Evolutionary conservation across 2,113 vertebrate species (phyloP).

Genomic region (Pterocles burchelli): DNA sequence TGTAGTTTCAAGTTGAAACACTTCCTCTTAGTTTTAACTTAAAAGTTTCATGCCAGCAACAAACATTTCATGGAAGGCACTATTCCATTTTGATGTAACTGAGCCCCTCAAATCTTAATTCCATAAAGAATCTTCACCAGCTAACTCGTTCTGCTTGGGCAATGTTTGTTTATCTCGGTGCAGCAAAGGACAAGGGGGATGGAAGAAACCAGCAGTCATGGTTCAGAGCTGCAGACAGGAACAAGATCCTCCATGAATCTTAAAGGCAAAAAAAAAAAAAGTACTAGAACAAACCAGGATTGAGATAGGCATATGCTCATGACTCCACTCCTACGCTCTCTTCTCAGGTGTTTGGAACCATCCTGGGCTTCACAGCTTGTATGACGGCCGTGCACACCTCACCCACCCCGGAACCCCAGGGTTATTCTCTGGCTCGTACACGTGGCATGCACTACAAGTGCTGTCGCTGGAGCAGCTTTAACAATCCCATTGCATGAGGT

Average conservation of each 20-base stretch:
- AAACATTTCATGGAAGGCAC: background rate
- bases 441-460: fast-evolving
- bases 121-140: background rate
- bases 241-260: background rate
- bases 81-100: background rate
- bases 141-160: background rate
- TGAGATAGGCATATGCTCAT: background rate
- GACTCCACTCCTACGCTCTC: background rate
- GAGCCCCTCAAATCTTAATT: background rate
- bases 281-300: background rate
- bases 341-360: background rate
- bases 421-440: background rate
- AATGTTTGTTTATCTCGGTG: background rate
- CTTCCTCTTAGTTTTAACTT: background rate
- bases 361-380: background rate
- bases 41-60: background rate
- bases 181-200: background rate
- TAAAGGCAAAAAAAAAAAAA: background rate
- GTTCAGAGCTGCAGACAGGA: background rate
- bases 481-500: background rate
- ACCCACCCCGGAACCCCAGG: background rate
- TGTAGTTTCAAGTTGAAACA: background rate
- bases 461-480: background rate
- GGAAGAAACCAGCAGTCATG: background rate
- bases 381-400: fast-evolving